Percentiles rank a stretch among this genome's conserved stretches.
Evolutionary conservation across 1,140 invertebrate genomes (phyloP).

Genomic region (Panonychus citri): DNA sequence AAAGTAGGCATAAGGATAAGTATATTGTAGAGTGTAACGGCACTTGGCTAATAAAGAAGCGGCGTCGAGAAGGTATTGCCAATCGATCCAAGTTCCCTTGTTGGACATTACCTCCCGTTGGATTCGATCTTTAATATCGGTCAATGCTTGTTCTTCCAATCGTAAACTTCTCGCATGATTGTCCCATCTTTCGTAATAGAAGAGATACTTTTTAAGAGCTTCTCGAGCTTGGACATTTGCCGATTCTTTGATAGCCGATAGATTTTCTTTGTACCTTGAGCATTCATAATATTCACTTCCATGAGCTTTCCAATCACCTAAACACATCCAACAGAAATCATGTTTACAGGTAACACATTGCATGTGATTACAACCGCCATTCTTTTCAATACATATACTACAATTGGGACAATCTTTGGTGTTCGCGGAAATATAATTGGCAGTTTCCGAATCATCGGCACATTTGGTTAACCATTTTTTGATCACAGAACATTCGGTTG

Average conservation of each 20-base stretch:
- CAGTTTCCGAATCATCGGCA: constrained; percentile 96
- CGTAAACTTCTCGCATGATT: constrained; percentile 94
- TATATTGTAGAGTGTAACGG: constrained; percentile 94
- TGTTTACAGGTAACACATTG: constrained; percentile 52
- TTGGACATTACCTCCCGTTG: constrained; percentile 63
- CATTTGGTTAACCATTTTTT: constrained; percentile 96
- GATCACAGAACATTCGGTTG: constrained; percentile 84
- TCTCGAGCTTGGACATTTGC: constrained; percentile 87
- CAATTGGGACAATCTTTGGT: constrained; percentile 49
- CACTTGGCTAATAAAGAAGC: constrained; percentile 79
- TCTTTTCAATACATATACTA: constrained; percentile 47
- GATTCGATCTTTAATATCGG: constrained; percentile 66
- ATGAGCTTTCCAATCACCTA: constrained; percentile 48
- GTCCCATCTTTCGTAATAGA: constrained; percentile 99
- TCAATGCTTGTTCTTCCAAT: constrained; percentile 79
- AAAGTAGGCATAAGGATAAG: constrained; percentile 97
- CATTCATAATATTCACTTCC: constrained; percentile 93
- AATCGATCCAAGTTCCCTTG: constrained; percentile 98
- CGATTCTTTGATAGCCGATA: constrained; percentile 92
- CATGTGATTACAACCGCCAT: constrained; percentile 54
- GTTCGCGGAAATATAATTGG: constrained; percentile 74
- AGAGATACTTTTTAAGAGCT: constrained; percentile 95
- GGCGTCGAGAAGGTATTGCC: constrained; percentile 92
- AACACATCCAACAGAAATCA: constrained; percentile 51
- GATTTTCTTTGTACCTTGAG: constrained; percentile 91